Evolutionary conservation across 2,888 invertebrate genomes (phyloP), one percentile per base, ranked within the genome.

Genomic region (Eristalis pertinax): DNA sequence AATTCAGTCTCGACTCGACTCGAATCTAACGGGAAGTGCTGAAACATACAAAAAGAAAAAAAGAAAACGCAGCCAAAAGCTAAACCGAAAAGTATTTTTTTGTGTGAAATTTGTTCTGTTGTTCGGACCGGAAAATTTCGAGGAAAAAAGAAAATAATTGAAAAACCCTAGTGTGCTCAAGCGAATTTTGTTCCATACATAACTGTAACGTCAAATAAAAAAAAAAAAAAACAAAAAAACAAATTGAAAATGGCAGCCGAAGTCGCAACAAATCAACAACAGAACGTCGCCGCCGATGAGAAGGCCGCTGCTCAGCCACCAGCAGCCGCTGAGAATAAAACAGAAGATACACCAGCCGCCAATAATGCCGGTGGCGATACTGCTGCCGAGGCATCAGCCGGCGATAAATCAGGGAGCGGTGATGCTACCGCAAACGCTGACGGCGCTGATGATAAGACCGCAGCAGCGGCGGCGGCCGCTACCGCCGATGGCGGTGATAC

Each of bases 221-320:
- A 41, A 24, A 60, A 62, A 67, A 35, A 43, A 78, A 63, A 64
- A n/a, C n/a, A n/a, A n/a, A n/a, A n/a, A n/a, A n/a, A n/a, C n/a
- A n/a, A 82, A 89, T 80, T 89, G 86, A 90, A 92, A 93, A 97
- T 97, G 96, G 95, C 96, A 91, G 95, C 96, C 90, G 96, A 97
- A 94, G 96, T 95, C 90, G 95, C 95, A 92, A 96, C 95, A 93
- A 91, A 92, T 90, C 90, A 91, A 88, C 92, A 92, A 90, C 89
- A 89, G 90, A 96, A 95, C 93, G 95, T 95, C 90, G 70, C 89
- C 74, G 85, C 81, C 76, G 89, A 89, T 50, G 89, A 89, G 22
- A 89, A 89, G 77, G 78, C 88, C 69, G 81, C 89, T 69, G 88
- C 94, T 70, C 79, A 94, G 91, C 90, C 91, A 82, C 88, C 89